Conservation (phyloP, 2,888 invertebrate genomes). For the Ernsta delagoae region DNA sequence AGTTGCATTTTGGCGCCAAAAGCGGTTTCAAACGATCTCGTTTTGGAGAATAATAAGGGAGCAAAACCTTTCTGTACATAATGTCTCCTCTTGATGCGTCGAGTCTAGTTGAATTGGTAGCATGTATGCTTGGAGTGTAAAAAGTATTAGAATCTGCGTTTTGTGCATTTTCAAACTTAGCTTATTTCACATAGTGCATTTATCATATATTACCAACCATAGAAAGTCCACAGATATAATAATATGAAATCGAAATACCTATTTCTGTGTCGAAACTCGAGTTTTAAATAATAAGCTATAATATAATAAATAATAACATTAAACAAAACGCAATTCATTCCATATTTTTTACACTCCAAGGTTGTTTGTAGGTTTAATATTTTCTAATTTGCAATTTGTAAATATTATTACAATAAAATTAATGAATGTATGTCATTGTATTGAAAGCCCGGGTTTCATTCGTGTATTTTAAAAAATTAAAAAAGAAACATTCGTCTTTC, state of each 20-base stretch:
- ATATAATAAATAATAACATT: too few relatives aligned
- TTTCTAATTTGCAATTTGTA: conserved; percentile 35
- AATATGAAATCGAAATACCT: too few relatives aligned
- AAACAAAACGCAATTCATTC: background rate
- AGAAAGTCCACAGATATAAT: too few relatives aligned
- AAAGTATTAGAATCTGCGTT: background rate
- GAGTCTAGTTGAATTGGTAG: conserved; percentile 18
- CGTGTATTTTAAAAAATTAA: background rate
- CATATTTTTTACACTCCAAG: conserved; percentile 7
- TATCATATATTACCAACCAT: too few relatives aligned
- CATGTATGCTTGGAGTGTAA: background rate
- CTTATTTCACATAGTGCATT: too few relatives aligned
- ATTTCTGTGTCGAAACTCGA: too few relatives aligned
- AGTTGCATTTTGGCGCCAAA: conserved; percentile 7
- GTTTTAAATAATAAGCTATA: too few relatives aligned
- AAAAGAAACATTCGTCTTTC: background rate
- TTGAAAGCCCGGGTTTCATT: too few relatives aligned
- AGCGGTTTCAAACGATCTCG: conserved; percentile 16
- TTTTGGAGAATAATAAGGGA: conserved; percentile 1
- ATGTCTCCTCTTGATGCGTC: background rate
- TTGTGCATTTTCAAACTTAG: too few relatives aligned
- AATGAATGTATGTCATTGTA: too few relatives aligned
- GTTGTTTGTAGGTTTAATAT: conserved; percentile 33
- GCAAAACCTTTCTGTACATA: conserved; percentile 10
- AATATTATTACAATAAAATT: too few relatives aligned